Conservation (phyloP, 1,140 invertebrate species). For the Muscidifurax raptorellus region DNA sequence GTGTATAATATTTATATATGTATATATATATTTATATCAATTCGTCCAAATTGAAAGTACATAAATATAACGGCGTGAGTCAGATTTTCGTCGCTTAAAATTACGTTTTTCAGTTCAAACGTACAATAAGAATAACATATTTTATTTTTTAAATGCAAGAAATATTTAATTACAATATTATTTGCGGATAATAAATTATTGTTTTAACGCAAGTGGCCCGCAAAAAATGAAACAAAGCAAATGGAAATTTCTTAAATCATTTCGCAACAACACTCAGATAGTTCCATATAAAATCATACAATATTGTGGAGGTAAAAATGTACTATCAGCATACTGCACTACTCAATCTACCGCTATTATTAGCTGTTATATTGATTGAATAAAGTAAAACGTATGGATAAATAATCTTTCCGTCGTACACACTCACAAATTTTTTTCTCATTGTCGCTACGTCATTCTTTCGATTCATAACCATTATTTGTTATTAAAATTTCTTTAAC, state of each 20-base stretch:
- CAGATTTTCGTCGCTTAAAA: constrained; percentile 8
- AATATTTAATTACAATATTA: neutral
- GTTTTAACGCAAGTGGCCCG: neutral
- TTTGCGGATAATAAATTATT: neutral
- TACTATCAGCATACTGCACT: neutral
- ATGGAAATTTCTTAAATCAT: too few relatives aligned
- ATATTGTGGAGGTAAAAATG: too few relatives aligned
- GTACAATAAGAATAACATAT: neutral
- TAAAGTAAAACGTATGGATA: neutral
- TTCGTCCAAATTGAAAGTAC: constrained; percentile 26
- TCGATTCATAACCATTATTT: neutral
- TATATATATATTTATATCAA: constrained; percentile 42
- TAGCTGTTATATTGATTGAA: neutral
- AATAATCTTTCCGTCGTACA: constrained; percentile 1
- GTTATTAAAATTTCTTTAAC: constrained; percentile 35
- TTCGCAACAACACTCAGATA: too few relatives aligned
- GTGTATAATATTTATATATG: constrained; percentile 46
- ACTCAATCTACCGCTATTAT: neutral
- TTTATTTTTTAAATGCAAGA: neutral
- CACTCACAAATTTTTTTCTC: neutral
- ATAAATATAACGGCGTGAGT: constrained; percentile 8
- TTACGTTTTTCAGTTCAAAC: constrained; percentile 5
- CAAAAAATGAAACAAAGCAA: neutral
- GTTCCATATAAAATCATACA: too few relatives aligned
- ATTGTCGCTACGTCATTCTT: neutral